These are phyloP conservation scores for Zosterops pallidus DNA, from an alignment of 2,113 vertebrate genomes.

Conservation along the genomic window DNA sequence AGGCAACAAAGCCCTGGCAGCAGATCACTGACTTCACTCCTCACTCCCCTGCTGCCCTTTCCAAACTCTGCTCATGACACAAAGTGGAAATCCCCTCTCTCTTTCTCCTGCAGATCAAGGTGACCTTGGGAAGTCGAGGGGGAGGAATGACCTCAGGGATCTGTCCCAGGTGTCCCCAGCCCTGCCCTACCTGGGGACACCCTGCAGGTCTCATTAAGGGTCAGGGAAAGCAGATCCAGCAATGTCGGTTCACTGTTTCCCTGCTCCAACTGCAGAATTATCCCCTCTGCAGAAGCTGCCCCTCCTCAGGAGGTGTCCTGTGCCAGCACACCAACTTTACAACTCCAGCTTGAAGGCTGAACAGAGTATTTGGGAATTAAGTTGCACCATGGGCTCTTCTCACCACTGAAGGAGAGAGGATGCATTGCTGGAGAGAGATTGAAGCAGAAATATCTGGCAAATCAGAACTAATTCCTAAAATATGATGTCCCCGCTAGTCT, in stretches of 20 bases:
- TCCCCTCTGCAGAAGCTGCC: background rate
- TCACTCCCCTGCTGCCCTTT: background rate
- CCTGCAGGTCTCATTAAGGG: background rate
- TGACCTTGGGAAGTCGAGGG: background rate
- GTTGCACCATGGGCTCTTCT: background rate
- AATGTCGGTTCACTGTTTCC: fast-evolving
- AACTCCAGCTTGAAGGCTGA: background rate
- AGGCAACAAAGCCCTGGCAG: background rate
- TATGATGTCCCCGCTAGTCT: background rate
- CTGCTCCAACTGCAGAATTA: background rate
- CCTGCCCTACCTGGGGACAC: background rate
- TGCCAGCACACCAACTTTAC: background rate
- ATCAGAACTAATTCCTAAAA: background rate
- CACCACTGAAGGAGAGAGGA: background rate
- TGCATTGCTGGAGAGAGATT: background rate
- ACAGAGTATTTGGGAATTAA: background rate
- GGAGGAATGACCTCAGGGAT: background rate
- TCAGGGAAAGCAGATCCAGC: background rate
- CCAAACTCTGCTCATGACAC: background rate
- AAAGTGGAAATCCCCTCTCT: background rate
- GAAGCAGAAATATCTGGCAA: background rate
- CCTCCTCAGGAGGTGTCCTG: background rate
- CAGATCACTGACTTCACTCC: background rate
- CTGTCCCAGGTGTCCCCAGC: background rate
- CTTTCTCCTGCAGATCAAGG: background rate